Base-by-base conservation (phyloP, 1,140 invertebrate genomes). In the Cardiocondyla obscurior region DNA sequence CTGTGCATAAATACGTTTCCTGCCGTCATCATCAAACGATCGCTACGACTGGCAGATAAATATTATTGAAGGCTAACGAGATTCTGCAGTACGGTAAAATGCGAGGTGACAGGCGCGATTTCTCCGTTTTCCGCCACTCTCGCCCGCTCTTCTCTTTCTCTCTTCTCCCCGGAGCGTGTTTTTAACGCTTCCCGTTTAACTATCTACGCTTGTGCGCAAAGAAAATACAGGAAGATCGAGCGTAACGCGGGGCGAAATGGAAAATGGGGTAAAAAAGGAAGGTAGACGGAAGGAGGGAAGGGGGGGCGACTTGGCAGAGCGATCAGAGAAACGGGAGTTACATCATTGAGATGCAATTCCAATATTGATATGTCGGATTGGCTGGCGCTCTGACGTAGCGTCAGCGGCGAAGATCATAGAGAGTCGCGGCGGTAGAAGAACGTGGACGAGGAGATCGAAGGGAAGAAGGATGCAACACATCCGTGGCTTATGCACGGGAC, bases 341-440 rank as follows among this genome's bases (percentile, higher is more conserved):
- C 88, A 89, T 89, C 90, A 88, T 49, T 55, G 86, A 90, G 89
- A 90, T 90, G 89, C 89, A 90, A 83, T 88, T 91, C 89, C 91
- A 91, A 91, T 92, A 92, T 93, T 92, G 90, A 93, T 92, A 93
- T 89, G 89, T 83, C 87, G 88, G 85, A 93, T 93, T 92, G 90
- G 88, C 90, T 90, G 87, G 83, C 90, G 91, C 90, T 88, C 72
- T 74, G 55, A 53, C 70, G 33, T 67, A 76, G n/a, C 77, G 67
- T 69, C 28, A 65, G 51, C 44, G 58, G 39, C 39, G 64, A 28
- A 81, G 74, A 79, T 77, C 64, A 69, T 67, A 81, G 82, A 76
- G 70, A 69, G 55, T 39, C 51, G 19, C 36, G 57, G 10, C 39
- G n/a, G 69, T 76, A 25, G 72, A 53, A 65, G 22, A 51, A 60